Base-by-base conservation (phyloP, 2,113 vertebrate genomes). In the Gobius niger region DNA sequence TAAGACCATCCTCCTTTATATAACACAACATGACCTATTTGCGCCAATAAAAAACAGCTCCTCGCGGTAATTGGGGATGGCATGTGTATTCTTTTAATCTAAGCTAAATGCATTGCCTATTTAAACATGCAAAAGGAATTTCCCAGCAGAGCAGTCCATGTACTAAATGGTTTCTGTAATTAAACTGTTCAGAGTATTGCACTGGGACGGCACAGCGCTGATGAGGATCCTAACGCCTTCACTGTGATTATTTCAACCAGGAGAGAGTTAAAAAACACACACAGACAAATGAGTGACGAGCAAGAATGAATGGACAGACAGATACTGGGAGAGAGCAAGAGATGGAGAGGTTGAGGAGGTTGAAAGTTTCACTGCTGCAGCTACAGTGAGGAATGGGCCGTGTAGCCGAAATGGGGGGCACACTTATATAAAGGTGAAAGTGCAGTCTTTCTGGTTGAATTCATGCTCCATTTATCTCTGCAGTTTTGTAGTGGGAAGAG, bases 81-180 rank as follows among this genome's bases (percentile, higher is more conserved):
- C 7, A 15, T 24, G 14, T 13, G 24, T 40, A 40, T 57, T 40
- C 6, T 19, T 34, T 56, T 57, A 13, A 60, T 60, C 57, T 16
- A 9, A 60, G 40, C 14, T 59, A 59, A 59, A 59, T 68, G 82
- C 57, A 70, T 81, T 76, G 78, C 73, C 75, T 59, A 82, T 75
- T 65, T 65, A 80, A 72, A 78, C 61, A 76, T 61, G 63, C 71
- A 72, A 75, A 80, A 68, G 62, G 44, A 68, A 88, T 74, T 70
- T 78, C 76, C 78, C 73, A 75, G 68, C 77, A 61, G 65, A 63
- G 72, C 68, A 75, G 63, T 69, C 75, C 66, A 47, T 78, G 80
- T 77, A 65, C 76, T 57, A 77, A 89, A 84, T 77, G 69, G 52
- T 84, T 75, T 76, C 68, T 81, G 76, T 88, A 87, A 89, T 88